phyloP scores from a whole-genome alignment of 2,113 vertebrate species.

The Amphilophus citrinellus region DNA sequence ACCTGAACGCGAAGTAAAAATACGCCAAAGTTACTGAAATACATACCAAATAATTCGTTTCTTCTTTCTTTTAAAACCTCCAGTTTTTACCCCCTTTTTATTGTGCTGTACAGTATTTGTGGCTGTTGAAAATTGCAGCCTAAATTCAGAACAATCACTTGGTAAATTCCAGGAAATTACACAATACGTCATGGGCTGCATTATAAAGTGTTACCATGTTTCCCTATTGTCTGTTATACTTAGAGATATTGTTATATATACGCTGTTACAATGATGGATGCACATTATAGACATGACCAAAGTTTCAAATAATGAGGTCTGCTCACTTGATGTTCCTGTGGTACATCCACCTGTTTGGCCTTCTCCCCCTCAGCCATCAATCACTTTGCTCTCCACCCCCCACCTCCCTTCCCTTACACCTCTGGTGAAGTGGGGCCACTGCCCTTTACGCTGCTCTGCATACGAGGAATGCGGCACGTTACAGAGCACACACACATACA shows the following conservation, averaged over 20 bases:
- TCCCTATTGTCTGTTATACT: neutral
- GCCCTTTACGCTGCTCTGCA: conserved; percentile 69
- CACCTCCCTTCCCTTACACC: conserved; percentile 48
- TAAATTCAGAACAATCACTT: neutral
- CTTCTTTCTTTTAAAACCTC: neutral
- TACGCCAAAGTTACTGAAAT: neutral
- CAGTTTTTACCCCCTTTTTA: neutral
- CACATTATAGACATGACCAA: neutral
- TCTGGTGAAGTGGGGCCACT: conserved; percentile 70
- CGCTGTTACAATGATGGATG: neutral
- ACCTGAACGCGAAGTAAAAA: neutral
- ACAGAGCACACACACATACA: conserved; percentile 38
- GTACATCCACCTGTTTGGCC: conserved; percentile 41
- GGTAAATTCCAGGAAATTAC: neutral
- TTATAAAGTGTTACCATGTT: neutral
- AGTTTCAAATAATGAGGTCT: neutral
- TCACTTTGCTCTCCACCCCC: conserved; percentile 56
- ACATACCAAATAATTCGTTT: neutral
- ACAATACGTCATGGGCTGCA: neutral
- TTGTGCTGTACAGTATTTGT: neutral
- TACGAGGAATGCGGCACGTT: conserved; percentile 70
- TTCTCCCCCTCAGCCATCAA: conserved; percentile 43
- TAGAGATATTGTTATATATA: neutral
- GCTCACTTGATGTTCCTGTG: neutral
- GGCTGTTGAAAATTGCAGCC: neutral